Evolutionary conservation across 2,888 invertebrate species (phyloP), one percentile per base, ranked within the genome.

Genomic region (Lypha dubia): DNA sequence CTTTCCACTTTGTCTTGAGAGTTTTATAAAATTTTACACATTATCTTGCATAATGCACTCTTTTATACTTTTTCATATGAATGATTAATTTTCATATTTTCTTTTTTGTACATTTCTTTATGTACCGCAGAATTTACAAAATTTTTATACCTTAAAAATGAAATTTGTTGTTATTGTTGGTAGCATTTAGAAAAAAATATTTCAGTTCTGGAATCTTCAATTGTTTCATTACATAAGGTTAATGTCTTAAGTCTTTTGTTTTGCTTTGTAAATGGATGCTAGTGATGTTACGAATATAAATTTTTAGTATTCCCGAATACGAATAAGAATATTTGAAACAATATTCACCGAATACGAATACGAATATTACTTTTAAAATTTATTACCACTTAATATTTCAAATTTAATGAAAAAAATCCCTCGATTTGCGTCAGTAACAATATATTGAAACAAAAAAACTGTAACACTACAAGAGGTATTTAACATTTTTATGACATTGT

Each of bases 81-180:
- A 75, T 75, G 56, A 46, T 76, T 76, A 56, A 71, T 70, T 68
- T 80, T 80, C 51, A 67, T 73, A 60, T 73, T 58, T 60, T 38
- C 28, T n/a, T 67, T 44, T 49, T 58, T n/a, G n/a, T 32, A 11
- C 9, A 44, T 73, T 73, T 28, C 71, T 51, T 44, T 74, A 41
- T 35, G 35, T 60, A 46, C 68, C 68, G 62, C 62, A 13, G 35
- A 65, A 49, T 82, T 70, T 76, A 1, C 22, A 49, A 58, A 8
- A 70, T 56, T 24, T 63, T 81, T 70, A 41, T 56, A 53, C 22
- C 56, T 65, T 38, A 17, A 11, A 24, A 49, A 82, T 51, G 15
- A 58, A n/a, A 46, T 70, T 70, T 74, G 32, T 44, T 60, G 22
- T 60, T 77, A 24, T 71, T 65, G 35, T n/a, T n/a, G n/a, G n/a